Conservation (phyloP, 2,888 invertebrate genomes). For the Stomorhina lunata region DNA sequence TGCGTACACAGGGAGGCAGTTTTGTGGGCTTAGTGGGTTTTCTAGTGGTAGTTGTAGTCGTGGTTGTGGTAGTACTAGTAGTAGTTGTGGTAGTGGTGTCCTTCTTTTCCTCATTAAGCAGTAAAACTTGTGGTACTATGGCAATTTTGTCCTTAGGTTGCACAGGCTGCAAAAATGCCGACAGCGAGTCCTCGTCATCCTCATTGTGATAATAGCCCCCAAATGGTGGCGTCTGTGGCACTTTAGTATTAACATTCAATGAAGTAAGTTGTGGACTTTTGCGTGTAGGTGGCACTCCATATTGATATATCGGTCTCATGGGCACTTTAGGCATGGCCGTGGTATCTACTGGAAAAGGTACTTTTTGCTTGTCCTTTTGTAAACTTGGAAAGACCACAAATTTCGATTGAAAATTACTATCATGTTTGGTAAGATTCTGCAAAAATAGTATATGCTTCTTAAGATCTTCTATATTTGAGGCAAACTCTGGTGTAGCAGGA, state of each 20-base stretch:
- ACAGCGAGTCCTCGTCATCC: constrained; percentile 69
- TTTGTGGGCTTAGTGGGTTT: constrained; percentile 74
- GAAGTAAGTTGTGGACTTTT: constrained; percentile 64
- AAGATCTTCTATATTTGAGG: constrained; percentile 79
- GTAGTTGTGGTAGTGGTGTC: constrained; percentile 65
- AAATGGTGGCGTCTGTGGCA: constrained; percentile 69
- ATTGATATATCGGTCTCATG: constrained; percentile 72
- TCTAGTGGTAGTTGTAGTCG: constrained; percentile 66
- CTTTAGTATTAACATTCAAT: constrained; percentile 66
- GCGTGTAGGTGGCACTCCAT: constrained; percentile 76
- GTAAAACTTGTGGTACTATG: constrained; percentile 77
- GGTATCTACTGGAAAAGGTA: constrained; percentile 55
- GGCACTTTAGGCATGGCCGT: constrained; percentile 72
- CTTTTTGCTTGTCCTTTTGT: constrained; percentile 74
- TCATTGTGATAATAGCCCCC: constrained; percentile 75
- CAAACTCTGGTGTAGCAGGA: constrained; percentile 71
- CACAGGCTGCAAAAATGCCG: constrained; percentile 69
- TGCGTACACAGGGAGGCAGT: constrained; percentile 75
- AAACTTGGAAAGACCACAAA: constrained; percentile 80
- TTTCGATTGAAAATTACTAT: constrained; percentile 79
- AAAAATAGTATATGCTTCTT: constrained; percentile 79
- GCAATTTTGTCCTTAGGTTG: constrained; percentile 73
- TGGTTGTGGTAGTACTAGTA: constrained; percentile 64
- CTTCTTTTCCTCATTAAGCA: constrained; percentile 75
- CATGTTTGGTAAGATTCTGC: constrained; percentile 79